Evolutionary conservation across 2,113 vertebrate genomes (phyloP).

Genomic region (Mus musculus): DNA sequence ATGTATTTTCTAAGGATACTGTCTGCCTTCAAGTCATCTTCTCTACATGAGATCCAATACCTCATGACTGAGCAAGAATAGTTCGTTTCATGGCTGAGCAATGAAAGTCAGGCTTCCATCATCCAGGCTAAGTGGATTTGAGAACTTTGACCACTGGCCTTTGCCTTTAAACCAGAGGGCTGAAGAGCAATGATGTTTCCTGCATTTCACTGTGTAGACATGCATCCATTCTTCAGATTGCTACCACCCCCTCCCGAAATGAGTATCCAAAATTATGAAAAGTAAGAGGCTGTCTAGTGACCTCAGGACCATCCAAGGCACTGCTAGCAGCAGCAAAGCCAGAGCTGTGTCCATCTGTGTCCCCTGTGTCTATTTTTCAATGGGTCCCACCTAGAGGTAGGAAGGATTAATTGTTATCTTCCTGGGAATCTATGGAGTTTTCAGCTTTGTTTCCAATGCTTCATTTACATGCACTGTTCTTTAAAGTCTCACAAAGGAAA

Average conservation of each 20-base stretch:
- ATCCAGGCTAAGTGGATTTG: neutral
- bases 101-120: neutral
- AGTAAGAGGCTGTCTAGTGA: neutral
- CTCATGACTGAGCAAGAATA: neutral
- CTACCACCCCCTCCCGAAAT: neutral
- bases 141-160: neutral
- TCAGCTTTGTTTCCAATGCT: conserved; percentile 1
- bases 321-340: neutral
- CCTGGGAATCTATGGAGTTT: neutral
- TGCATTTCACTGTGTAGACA: neutral
- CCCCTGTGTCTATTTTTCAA: conserved; percentile 2
- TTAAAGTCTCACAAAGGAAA: neutral
- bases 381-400: neutral
- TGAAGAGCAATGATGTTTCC: neutral
- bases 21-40: neutral
- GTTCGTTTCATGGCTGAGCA: neutral
- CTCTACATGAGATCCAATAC: neutral
- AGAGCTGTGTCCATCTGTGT: neutral
- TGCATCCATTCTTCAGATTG: neutral
- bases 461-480: neutral
- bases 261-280: neutral
- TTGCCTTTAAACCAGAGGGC: neutral
- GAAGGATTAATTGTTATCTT: neutral
- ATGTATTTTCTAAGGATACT: neutral
- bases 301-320: neutral